These are phyloP conservation scores for Acholoe squamosa DNA, from an alignment of 2,888 invertebrate species.

Conservation along the genomic window DNA sequence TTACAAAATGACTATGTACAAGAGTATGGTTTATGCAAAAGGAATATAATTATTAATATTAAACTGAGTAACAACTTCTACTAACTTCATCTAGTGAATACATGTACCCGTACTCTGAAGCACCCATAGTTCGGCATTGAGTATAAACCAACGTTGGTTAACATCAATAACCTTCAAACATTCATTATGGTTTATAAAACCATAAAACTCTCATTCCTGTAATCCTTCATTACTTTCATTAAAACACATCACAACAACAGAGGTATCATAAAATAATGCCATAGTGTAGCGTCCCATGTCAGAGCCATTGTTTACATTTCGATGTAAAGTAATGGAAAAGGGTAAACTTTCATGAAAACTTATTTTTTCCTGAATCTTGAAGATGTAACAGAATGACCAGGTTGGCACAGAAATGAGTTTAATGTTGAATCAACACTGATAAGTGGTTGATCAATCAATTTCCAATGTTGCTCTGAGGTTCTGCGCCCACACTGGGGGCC, in stretches of 20 bases:
- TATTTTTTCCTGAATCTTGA: not conserved
- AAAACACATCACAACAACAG: slow-evolving; percentile 11
- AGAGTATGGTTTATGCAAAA: not conserved
- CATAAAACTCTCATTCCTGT: not conserved
- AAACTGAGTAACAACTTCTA: not conserved
- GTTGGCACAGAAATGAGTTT: no score
- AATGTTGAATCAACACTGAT: no score
- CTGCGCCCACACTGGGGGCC: no score
- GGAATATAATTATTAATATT: slow-evolving; percentile 1
- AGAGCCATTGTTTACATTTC: not conserved
- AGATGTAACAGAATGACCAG: no score
- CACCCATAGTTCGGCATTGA: slow-evolving; percentile 19
- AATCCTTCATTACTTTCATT: not conserved
- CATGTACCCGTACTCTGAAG: slow-evolving; percentile 44
- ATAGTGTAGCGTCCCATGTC: not conserved
- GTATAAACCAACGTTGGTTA: not conserved
- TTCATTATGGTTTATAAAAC: not conserved
- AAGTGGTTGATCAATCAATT: no score
- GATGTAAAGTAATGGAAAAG: not conserved
- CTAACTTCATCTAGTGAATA: not conserved
- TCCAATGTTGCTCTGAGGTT: no score
- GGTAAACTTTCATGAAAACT: not conserved
- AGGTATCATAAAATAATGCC: slow-evolving; percentile 2
- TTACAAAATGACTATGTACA: slow-evolving; percentile 7
- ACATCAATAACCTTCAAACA: not conserved